phyloP scores from a whole-genome alignment of 1,140 invertebrate genomes.

The Lamellibrachia luymesi region DNA sequence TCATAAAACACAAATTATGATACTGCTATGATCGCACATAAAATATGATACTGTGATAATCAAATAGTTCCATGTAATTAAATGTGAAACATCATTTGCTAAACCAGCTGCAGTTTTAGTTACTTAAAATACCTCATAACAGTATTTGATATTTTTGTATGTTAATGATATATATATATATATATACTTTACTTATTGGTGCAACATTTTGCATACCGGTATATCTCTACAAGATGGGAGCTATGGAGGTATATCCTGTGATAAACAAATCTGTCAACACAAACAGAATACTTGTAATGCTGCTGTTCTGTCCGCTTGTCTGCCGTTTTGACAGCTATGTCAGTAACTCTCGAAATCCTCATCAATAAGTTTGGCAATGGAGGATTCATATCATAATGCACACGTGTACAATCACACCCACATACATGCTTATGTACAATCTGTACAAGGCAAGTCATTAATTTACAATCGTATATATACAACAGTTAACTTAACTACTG shows the following conservation, averaged over 20 bases:
- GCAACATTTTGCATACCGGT: not conserved
- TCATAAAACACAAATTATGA: not conserved
- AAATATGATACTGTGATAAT: not conserved
- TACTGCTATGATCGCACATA: not conserved
- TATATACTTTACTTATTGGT: not conserved
- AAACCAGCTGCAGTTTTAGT: not conserved
- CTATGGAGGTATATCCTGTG: not conserved
- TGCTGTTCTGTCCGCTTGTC: not conserved
- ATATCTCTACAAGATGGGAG: not conserved
- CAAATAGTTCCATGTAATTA: not conserved
- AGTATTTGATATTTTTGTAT: not conserved
- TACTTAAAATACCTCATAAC: constrained; percentile 1
- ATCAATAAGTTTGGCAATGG: not conserved
- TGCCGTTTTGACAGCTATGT: not conserved
- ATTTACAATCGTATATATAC: not conserved
- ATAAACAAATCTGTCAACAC: not conserved
- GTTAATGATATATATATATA: not conserved
- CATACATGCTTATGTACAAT: not conserved
- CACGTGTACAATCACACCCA: not conserved
- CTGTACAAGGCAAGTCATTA: not conserved
- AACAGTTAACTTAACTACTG: not conserved
- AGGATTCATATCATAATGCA: not conserved
- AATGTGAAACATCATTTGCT: not conserved
- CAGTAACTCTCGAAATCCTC: not conserved
- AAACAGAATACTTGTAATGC: not conserved